Evolutionary conservation across 2,888 invertebrate genomes (phyloP), one percentile per base, ranked within the genome.

Genomic region (Aporophyla lueneburgensis): DNA sequence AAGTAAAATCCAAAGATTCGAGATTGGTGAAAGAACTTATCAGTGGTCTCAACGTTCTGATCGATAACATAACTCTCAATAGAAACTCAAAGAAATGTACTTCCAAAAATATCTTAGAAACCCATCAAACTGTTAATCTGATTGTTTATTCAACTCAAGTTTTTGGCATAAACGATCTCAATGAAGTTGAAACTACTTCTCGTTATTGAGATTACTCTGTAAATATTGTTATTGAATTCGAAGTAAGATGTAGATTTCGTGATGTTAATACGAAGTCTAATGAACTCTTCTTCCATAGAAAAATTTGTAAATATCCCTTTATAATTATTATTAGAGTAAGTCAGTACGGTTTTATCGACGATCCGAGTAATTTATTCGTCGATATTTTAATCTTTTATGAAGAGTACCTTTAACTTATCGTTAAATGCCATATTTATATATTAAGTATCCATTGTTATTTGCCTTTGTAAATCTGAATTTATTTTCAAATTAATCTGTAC

Each of bases 301-400:
- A 96, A 96, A 96, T 96, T 96, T 96, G 96, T 96, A 96, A 95
- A 96, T 96, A 96, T 94, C 94, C 92, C 93, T 94, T 94, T 94
- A 93, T 94, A 81, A 87, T 87, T 87, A 89, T 94, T 92, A 91
- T 94, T 95, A 88, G 85, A 53, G 58, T 87, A 86, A 95, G 94
- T 91, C 92, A 93, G 90, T 91, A 93, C 92, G 91, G 93, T 94
- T 95, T 94, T 93, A 94, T 93, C 93, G 95, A 94, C 95, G 95
- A 96, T 95, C 92, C 92, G 90, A 92, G 91, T 95, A 93, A 95
- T 94, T 95, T 94, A 95, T 95, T 94, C 95, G 95, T 95, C 95
- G 93, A 93, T 94, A 94, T 95, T 92, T 94, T 94, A 94, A 94
- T 94, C 95, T 94, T 95, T 95, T 95, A 93, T 92, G 92, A 93